Percentiles rank a stretch among this genome's conserved stretches.
Evolutionary conservation across 2,797 vertebrate species (phyloP).

Genomic region (Dermochelys coriacea): DNA sequence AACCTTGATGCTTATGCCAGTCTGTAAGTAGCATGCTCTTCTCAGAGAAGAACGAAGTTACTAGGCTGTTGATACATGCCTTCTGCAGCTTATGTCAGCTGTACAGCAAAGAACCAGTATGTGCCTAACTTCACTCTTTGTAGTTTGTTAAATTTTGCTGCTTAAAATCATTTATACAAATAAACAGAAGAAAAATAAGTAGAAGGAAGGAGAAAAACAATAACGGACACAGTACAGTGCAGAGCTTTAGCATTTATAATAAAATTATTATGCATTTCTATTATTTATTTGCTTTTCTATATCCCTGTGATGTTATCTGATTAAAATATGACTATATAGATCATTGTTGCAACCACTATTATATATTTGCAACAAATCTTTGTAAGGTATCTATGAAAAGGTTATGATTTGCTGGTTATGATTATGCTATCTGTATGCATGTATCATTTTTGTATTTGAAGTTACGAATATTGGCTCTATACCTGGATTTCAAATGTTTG

Average conservation of each 20-base stretch:
- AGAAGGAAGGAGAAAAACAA: constrained; percentile 19
- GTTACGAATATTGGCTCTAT: too few relatives aligned
- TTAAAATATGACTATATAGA: too few relatives aligned
- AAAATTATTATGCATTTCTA: background rate
- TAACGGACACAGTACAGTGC: background rate
- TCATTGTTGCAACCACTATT: too few relatives aligned
- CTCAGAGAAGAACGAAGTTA: constrained; percentile 57
- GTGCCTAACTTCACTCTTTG: constrained; percentile 42
- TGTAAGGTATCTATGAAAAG: too few relatives aligned
- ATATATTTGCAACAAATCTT: too few relatives aligned
- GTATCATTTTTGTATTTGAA: too few relatives aligned
- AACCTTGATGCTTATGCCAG: constrained; percentile 51
- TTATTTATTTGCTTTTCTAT: background rate
- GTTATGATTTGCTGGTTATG: too few relatives aligned
- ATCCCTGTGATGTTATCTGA: too few relatives aligned
- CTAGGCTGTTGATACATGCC: constrained; percentile 53
- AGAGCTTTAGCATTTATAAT: background rate
- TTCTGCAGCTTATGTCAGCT: constrained; percentile 13
- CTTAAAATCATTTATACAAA: constrained; percentile 39
- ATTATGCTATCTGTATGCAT: too few relatives aligned
- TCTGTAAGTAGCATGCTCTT: constrained; percentile 40
- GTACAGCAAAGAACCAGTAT: constrained; percentile 25
- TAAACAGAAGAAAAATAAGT: constrained; percentile 49
- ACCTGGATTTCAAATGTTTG: too few relatives aligned
- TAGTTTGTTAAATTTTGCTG: constrained; percentile 46